Base-by-base conservation (phyloP, 2,113 vertebrate species). In the Eulacestoma nigropectus region DNA sequence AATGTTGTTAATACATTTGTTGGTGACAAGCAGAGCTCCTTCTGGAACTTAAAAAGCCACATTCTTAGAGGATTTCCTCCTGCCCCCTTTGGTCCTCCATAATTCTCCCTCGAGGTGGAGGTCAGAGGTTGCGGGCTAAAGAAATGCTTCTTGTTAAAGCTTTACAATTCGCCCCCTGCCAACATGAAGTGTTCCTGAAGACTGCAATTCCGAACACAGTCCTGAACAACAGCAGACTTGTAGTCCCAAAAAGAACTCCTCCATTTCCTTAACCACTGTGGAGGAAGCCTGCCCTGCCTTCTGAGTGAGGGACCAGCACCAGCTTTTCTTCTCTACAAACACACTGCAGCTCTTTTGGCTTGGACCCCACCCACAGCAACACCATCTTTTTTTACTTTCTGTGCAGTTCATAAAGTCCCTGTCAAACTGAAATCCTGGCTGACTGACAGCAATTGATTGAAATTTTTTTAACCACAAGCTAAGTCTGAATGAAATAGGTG, bases 11-110 rank as follows among this genome's bases (percentile, higher is more conserved):
- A 26, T 22, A 11, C 16, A n/a, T 35, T 44, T 64, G 56, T 16
- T 76, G 53, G 62, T 35, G 46, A 62, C 17, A 70, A 56, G 33
- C 37, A 84, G 37, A 63, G 41, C 55, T 63, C 80, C 63, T 82
- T 32, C 39, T 75, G 59, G 41, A 90, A 46, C 63, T 89, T 64
- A 59, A 52, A 89, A 87, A 94, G 82, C 32, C 7, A 14, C 55
- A 64, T 89, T 96, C 76, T 89, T 89, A 55, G n/a, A 79, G 65
- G 59, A 95, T 85, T 95, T 89, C 63, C 86, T 75, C 59, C 67
- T 60, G 35, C 46, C 2, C 63, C 26, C n/a, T 39, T 32, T 22
- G 26, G 37, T 25, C 11, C 63, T 17, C 42, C 21, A 1, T 25
- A 77, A 70, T 84, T 83, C 79, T 37, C 41, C 80, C 56, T 56